These are phyloP conservation scores for Psittacula echo DNA, from an alignment of 2,797 vertebrate genomes.

Conservation along the genomic window DNA sequence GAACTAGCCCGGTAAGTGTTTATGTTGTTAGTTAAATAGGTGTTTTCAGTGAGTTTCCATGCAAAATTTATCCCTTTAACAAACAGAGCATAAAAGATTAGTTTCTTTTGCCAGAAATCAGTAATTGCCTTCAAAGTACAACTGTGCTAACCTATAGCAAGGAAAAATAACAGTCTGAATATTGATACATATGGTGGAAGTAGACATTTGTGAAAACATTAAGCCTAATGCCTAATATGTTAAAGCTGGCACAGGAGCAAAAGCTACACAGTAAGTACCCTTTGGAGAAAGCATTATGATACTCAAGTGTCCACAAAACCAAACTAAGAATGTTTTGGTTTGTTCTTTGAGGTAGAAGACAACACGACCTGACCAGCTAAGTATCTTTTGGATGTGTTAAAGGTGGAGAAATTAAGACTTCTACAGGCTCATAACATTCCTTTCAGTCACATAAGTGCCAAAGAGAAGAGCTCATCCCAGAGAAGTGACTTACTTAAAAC, in stretches of 20 bases:
- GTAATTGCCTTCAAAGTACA: background rate
- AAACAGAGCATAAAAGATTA: background rate
- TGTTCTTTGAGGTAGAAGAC: background rate
- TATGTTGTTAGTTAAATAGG: background rate
- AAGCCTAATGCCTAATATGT: background rate
- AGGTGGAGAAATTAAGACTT: background rate
- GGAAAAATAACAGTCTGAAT: background rate
- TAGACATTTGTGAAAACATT: background rate
- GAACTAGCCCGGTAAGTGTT: background rate
- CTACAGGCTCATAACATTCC: background rate
- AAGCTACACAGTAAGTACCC: background rate
- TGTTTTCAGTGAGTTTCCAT: background rate
- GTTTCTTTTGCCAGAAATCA: background rate
- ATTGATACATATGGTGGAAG: rapidly evolving
- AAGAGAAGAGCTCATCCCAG: background rate
- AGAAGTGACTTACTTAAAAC: background rate
- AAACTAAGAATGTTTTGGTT: background rate
- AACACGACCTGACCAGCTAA: background rate
- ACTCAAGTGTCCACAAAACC: background rate
- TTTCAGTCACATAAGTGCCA: background rate
- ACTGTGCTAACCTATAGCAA: background rate
- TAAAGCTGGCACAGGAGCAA: background rate
- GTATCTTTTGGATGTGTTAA: background rate
- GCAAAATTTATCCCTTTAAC: background rate
- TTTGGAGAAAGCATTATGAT: background rate